Conservation (phyloP, 2,888 invertebrate genomes). For the Diplolepis rosae region DNA sequence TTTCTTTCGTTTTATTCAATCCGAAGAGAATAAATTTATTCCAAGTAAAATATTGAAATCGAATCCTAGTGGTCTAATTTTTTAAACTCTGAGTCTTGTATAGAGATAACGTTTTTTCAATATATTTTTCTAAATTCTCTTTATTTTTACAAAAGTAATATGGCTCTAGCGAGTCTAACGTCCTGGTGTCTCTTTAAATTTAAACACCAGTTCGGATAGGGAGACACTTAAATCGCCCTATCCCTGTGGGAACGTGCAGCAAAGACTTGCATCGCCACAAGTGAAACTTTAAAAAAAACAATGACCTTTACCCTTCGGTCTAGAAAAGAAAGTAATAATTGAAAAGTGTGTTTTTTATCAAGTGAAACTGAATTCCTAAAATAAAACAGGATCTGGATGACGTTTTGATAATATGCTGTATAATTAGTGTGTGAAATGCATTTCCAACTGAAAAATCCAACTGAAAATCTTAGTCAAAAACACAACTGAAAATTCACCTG, state of each 20-base stretch:
- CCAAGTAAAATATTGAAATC: neutral
- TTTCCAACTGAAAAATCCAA: too few relatives aligned
- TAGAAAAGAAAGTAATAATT: constrained; percentile 34
- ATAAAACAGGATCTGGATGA: neutral
- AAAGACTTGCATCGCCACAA: constrained; percentile 42
- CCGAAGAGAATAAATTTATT: neutral
- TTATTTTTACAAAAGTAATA: neutral
- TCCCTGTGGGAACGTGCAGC: constrained; percentile 64
- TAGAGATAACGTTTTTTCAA: neutral
- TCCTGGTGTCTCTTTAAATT: constrained; percentile 13
- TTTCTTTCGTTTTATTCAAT: neutral
- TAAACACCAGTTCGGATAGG: constrained; percentile 28
- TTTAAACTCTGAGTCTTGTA: neutral
- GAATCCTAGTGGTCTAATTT: neutral
- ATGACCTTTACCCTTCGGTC: constrained; percentile 56
- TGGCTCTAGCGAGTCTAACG: neutral
- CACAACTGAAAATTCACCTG: too few relatives aligned
- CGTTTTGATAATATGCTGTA: neutral
- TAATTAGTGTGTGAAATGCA: constrained; percentile 1
- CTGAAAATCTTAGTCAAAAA: too few relatives aligned
- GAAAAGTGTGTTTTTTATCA: constrained; percentile 17
- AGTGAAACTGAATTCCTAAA: neutral
- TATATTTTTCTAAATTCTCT: neutral
- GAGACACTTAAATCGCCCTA: constrained; percentile 61
- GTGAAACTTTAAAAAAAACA: constrained; percentile 48